These are phyloP conservation scores for Gonioctena quinquepunctata DNA, from an alignment of 1,140 invertebrate species.

Conservation along the genomic window DNA sequence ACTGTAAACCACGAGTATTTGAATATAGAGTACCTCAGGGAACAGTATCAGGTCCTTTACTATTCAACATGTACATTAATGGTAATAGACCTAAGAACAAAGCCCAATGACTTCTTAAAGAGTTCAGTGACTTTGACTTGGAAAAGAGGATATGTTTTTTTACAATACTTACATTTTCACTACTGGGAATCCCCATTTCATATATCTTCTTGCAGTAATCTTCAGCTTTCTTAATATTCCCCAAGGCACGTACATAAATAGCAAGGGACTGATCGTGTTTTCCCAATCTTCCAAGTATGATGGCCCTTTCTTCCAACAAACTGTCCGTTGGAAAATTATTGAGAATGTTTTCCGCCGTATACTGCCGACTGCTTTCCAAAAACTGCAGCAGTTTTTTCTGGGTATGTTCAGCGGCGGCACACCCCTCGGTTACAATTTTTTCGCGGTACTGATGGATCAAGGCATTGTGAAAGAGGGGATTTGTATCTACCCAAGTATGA, in stretches of 20 bases:
- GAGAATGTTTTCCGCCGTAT: constrained; percentile 86
- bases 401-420: constrained; percentile 64
- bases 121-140: too few relatives aligned
- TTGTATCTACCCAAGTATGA: constrained; percentile 84
- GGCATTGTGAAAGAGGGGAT: constrained; percentile 86
- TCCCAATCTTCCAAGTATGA: constrained; percentile 86
- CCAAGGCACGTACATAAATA: constrained; percentile 84
- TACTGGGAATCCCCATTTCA: constrained; percentile 33
- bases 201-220: constrained; percentile 81
- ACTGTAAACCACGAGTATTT: too few relatives aligned
- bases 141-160: too few relatives aligned
- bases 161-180: constrained; percentile 39
- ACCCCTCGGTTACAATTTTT: constrained; percentile 61
- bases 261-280: constrained; percentile 91
- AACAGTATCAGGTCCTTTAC: too few relatives aligned
- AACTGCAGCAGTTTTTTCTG: constrained; percentile 82
- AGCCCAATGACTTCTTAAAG: too few relatives aligned
- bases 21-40: too few relatives aligned
- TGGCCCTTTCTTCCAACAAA: constrained; percentile 90
- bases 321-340: constrained; percentile 83
- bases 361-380: constrained; percentile 80
- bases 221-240: constrained; percentile 80
- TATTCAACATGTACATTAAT: too few relatives aligned
- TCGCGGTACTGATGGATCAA: constrained; percentile 85
- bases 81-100: too few relatives aligned